Conservation (phyloP, 2,888 invertebrate genomes). For the Agrotis exclamationis region DNA sequence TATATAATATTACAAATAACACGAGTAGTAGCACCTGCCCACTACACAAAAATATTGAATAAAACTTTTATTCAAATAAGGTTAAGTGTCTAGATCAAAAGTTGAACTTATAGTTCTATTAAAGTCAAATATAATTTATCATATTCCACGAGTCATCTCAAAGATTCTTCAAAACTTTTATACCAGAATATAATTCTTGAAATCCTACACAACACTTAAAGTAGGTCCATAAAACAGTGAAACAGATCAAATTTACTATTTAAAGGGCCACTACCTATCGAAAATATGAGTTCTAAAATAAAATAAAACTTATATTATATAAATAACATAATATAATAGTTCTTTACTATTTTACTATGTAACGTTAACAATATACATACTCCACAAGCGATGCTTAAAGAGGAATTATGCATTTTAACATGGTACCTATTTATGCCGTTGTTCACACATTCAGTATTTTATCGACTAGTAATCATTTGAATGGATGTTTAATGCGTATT, state of each 20-base stretch:
- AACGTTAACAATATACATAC: neutral
- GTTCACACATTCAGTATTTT: neutral
- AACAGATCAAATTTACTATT: conserved; percentile 16
- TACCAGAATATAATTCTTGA: conserved; percentile 10
- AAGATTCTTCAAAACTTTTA: neutral
- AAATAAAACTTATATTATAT: neutral
- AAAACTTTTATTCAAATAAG: conserved; percentile 4
- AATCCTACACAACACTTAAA: conserved; percentile 20
- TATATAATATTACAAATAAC: no score
- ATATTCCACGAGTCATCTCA: neutral
- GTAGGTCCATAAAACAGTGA: no score
- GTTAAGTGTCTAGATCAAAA: conserved; percentile 23
- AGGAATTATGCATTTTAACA: no score
- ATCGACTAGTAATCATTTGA: neutral
- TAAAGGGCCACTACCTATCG: neutral
- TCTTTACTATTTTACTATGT: neutral
- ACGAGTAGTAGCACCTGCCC: neutral
- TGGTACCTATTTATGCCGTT: no score
- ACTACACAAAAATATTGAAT: neutral
- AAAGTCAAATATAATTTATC: conserved; percentile 5
- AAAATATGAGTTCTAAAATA: conserved; percentile 2
- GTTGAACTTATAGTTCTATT: conserved; percentile 3
- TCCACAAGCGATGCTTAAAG: neutral
- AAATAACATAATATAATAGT: no score
- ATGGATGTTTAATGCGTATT: neutral